Percentiles rank a stretch among this genome's conserved stretches.
These are phyloP conservation scores for Crocidura indochinensis DNA, from an alignment of 2,797 vertebrate species.

Conservation along the genomic window DNA sequence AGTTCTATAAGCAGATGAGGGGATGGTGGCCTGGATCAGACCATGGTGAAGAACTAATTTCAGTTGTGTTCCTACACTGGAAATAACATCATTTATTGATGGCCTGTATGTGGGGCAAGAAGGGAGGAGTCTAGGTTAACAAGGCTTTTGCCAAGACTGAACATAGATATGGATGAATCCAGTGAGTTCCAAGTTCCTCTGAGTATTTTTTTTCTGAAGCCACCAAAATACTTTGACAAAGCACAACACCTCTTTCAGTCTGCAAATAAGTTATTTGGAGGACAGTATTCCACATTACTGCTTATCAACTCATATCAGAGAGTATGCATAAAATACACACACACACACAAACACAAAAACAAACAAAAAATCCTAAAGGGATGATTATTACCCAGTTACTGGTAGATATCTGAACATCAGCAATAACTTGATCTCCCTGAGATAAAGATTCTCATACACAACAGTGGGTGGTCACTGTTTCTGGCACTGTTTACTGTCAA, in stretches of 20 bases:
- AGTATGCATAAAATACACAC: neutral
- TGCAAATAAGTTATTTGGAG: neutral
- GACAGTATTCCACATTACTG: neutral
- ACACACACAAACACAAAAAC: too few species aligned
- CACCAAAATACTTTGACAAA: neutral
- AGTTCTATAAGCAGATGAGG: too few species aligned
- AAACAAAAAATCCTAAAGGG: neutral
- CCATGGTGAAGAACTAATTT: neutral
- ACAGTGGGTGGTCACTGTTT: neutral
- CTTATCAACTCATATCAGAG: neutral
- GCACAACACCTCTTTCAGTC: neutral
- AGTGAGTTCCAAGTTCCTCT: neutral
- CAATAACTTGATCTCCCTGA: neutral
- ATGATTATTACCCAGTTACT: neutral
- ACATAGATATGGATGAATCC: neutral
- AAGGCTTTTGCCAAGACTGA: conserved; percentile 1
- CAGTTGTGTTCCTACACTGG: conserved; percentile 25
- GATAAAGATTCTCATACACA: neutral
- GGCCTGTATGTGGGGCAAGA: conserved; percentile 38
- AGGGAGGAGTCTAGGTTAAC: conserved; percentile 23
- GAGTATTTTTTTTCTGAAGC: neutral
- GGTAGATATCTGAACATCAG: neutral
- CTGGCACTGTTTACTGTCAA: neutral
- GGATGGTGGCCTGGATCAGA: too few species aligned
- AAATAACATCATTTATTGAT: conserved; percentile 74